These are phyloP conservation scores for Phoebastria nigripes DNA, from an alignment of 2,797 vertebrate genomes.

Conservation along the genomic window DNA sequence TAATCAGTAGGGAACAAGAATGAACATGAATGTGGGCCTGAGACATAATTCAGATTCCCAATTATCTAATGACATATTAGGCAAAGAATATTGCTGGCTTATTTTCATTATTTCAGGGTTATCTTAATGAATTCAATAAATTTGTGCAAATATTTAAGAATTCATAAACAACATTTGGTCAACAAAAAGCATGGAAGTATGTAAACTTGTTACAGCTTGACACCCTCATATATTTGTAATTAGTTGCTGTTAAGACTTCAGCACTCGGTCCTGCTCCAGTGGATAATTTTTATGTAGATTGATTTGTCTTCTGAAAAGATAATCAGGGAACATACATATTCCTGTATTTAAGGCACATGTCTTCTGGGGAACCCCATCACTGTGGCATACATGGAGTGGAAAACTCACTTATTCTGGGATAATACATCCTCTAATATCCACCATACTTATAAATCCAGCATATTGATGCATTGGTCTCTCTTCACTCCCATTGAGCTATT, in stretches of 20 bases:
- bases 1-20: not conserved
- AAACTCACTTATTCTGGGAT: not conserved
- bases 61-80: not conserved
- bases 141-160: not conserved
- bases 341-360: not conserved
- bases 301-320: not conserved
- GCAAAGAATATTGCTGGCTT: not conserved
- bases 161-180: not conserved
- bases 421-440: not conserved
- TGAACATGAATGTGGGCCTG: not conserved
- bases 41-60: not conserved
- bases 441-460: not conserved
- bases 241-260: not conserved
- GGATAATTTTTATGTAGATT: not conserved
- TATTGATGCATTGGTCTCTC: not conserved
- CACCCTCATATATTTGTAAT: not conserved
- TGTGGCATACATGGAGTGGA: not conserved
- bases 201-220: not conserved
- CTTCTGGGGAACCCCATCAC: not conserved
- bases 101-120: constrained; percentile 5
- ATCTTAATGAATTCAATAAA: not conserved
- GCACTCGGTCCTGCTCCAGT: not conserved
- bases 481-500: not conserved
- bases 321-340: not conserved
- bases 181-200: not conserved